Conservation (phyloP, 2,797 vertebrate genomes). For the Geotrypetes seraphini region DNA sequence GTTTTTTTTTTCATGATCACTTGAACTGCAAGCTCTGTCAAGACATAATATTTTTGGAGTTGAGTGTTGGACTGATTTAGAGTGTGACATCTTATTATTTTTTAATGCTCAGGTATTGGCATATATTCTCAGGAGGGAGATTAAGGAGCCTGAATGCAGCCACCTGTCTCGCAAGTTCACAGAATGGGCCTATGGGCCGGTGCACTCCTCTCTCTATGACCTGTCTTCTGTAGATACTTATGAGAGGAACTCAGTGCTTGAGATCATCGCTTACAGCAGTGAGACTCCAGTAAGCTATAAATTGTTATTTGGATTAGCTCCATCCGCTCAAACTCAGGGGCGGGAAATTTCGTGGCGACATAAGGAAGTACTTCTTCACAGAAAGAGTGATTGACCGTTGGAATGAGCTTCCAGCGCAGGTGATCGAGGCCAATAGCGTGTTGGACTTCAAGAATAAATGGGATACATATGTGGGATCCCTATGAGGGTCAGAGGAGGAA, state of each 20-base stretch:
- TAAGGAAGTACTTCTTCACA: too few species aligned
- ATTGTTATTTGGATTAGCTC: too few species aligned
- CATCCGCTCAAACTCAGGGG: too few species aligned
- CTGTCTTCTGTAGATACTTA: constrained; percentile 77
- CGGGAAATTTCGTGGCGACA: too few species aligned
- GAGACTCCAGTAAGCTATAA: constrained; percentile 83
- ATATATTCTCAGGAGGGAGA: constrained; percentile 84
- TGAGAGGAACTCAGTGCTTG: constrained; percentile 75
- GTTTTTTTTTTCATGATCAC: too few species aligned
- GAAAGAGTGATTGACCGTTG: too few species aligned
- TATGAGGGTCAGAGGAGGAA: too few species aligned
- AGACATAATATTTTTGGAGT: neutral
- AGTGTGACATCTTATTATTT: neutral
- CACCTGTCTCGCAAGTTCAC: constrained; percentile 92
- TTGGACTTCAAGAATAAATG: too few species aligned
- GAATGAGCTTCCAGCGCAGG: too few species aligned
- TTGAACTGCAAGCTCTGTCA: neutral
- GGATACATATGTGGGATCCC: too few species aligned
- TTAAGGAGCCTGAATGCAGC: constrained; percentile 64
- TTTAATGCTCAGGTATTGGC: constrained; percentile 66
- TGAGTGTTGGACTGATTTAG: neutral
- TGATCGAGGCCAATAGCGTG: too few species aligned
- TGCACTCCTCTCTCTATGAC: constrained; percentile 84
- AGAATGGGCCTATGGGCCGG: constrained; percentile 90
- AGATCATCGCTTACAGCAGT: constrained; percentile 78